Conservation (phyloP, 2,888 invertebrate genomes). For the Lasioglossum leucozonium region DNA sequence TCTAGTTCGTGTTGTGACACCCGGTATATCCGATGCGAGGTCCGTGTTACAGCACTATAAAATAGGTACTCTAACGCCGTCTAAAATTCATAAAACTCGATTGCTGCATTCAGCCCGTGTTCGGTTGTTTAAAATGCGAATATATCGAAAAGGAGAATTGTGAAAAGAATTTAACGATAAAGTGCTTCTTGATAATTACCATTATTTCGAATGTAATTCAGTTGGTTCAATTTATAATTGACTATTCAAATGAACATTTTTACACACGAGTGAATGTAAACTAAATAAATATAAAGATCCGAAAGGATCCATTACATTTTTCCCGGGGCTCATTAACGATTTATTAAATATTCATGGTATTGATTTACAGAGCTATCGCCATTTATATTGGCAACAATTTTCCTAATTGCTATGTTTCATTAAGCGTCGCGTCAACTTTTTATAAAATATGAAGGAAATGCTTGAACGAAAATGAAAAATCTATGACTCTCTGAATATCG, state of each 20-base stretch:
- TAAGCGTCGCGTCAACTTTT: neutral
- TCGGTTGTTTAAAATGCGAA: neutral
- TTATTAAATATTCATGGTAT: slow-evolving; percentile 6
- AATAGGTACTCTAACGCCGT: no score
- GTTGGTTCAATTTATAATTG: neutral
- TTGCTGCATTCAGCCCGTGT: no score
- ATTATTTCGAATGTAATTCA: neutral
- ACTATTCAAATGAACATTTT: neutral
- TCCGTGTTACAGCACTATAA: no score
- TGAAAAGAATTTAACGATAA: no score
- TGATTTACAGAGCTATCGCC: neutral
- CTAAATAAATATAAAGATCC: neutral
- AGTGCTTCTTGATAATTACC: neutral
- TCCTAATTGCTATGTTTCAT: neutral
- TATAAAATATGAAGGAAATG: no score
- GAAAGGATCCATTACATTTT: neutral
- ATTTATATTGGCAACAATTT: neutral
- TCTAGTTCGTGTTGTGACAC: no score
- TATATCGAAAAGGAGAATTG: neutral
- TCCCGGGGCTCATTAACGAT: neutral
- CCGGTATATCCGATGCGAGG: no score
- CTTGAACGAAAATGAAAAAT: neutral
- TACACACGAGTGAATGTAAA: neutral
- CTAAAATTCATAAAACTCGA: no score
- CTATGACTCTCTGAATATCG: neutral